Conservation (phyloP, 2,888 invertebrate species). For the Pycnomerus fuliginosus region DNA sequence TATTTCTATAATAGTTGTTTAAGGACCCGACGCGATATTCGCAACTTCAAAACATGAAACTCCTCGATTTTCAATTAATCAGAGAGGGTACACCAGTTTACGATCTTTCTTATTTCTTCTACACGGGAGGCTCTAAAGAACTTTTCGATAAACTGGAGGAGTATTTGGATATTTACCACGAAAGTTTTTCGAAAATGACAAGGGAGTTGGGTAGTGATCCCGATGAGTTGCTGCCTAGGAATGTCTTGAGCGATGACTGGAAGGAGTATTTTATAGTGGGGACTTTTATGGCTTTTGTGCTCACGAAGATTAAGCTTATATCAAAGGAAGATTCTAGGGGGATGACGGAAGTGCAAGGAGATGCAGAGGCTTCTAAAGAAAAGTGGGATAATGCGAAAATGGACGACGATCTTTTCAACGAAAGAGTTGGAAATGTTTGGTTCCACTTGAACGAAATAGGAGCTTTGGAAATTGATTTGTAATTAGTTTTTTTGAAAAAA, state of each 20-base stretch:
- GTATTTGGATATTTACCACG: slow-evolving; percentile 40
- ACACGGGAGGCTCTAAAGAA: slow-evolving; percentile 37
- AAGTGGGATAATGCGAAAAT: neutral
- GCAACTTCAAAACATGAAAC: slow-evolving; percentile 5
- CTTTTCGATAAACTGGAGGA: slow-evolving; percentile 38
- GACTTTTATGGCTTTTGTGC: slow-evolving; percentile 21
- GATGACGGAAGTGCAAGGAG: slow-evolving; percentile 11
- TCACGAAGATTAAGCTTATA: slow-evolving; percentile 26
- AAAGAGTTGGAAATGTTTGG: slow-evolving; percentile 21
- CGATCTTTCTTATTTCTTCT: slow-evolving; percentile 46
- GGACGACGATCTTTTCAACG: slow-evolving; percentile 23
- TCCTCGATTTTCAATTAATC: slow-evolving; percentile 34
- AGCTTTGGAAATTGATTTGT: neutral
- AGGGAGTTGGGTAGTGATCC: slow-evolving; percentile 33
- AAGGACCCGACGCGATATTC: no score
- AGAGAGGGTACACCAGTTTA: slow-evolving; percentile 32
- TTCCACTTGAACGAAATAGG: slow-evolving; percentile 11
- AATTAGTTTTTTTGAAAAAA: no score
- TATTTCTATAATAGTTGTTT: no score
- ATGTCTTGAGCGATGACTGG: slow-evolving; percentile 32
- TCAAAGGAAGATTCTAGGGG: slow-evolving; percentile 24
- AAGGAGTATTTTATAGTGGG: slow-evolving; percentile 29
- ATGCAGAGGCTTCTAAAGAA: slow-evolving; percentile 10
- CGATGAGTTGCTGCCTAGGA: slow-evolving; percentile 37
- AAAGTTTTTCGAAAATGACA: slow-evolving; percentile 34